A percentile compares a stretch with the other conserved stretches of the same genome.
Evolutionary conservation across 1,140 invertebrate species (phyloP).

Genomic region (Goniozus legneri): DNA sequence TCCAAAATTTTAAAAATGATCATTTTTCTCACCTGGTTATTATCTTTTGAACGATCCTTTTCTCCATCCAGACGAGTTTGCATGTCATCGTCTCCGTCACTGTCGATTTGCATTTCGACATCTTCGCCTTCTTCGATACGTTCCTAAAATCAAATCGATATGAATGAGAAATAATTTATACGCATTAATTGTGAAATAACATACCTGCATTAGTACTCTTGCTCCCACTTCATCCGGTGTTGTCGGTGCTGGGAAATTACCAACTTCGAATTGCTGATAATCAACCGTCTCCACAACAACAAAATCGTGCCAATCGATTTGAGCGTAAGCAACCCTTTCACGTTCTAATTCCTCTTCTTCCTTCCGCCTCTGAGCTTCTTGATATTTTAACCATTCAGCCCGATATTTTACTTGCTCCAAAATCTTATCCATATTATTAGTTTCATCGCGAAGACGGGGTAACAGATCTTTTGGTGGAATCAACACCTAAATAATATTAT

Average conservation of each 20-base stretch:
- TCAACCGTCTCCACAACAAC: slow-evolving; percentile 99
- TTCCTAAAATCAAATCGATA: slow-evolving; percentile 42
- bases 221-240: slow-evolving; percentile 96
- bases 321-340: slow-evolving; percentile 93
- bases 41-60: slow-evolving; percentile 63
- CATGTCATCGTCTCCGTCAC: slow-evolving; percentile 70
- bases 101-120: slow-evolving; percentile 75
- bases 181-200: slow-evolving; percentile 20
- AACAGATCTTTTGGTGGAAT: slow-evolving; percentile 92
- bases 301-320: slow-evolving; percentile 99
- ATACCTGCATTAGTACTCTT: slow-evolving; percentile 81
- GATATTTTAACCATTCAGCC: slow-evolving; percentile 94
- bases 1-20: too few species aligned
- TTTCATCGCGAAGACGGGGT: slow-evolving; percentile 75
- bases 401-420: slow-evolving; percentile 91
- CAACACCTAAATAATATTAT: slow-evolving; percentile 60
- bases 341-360: slow-evolving; percentile 94
- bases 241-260: slow-evolving; percentile 94
- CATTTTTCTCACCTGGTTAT: slow-evolving; percentile 54
- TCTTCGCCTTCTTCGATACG: slow-evolving; percentile 63
- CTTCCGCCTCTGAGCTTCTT: slow-evolving; percentile 84
- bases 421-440: slow-evolving; percentile 69
- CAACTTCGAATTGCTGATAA: slow-evolving; percentile 94
- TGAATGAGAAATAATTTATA: background rate
- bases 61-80: slow-evolving; percentile 62